Percentiles rank a stretch among this genome's conserved stretches.
These are phyloP conservation scores for Erethizon dorsatum DNA, from an alignment of 2,797 vertebrate species.

Conservation along the genomic window DNA sequence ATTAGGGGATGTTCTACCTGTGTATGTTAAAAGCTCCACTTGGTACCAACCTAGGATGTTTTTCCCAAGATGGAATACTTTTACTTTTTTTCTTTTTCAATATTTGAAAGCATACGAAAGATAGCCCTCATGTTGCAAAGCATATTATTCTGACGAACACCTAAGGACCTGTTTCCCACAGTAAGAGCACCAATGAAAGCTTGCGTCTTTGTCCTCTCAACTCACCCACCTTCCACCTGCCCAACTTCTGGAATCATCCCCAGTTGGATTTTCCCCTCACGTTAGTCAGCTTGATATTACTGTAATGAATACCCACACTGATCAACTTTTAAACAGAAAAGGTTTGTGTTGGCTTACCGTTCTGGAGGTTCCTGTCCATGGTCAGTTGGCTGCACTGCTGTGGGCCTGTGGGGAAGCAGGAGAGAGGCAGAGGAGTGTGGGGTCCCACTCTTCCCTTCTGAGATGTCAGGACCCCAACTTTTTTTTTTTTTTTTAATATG, in stretches of 20 bases:
- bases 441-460: background rate
- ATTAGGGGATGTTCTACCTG: background rate
- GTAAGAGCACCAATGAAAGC: background rate
- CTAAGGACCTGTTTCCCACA: background rate
- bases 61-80: background rate
- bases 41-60: background rate
- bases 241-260: accelerated
- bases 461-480: too few species aligned
- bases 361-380: background rate
- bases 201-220: accelerated
- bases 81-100: background rate
- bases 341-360: too few species aligned
- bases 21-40: background rate
- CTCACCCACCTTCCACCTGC: background rate
- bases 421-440: background rate
- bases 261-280: background rate
- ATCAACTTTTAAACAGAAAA: too few species aligned
- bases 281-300: background rate
- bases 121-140: background rate
- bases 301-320: background rate
- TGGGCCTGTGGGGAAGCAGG: background rate
- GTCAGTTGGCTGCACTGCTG: background rate
- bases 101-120: background rate
- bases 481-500: background rate
- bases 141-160: background rate